Evolutionary conservation across 2,888 invertebrate genomes (phyloP).

Genomic region (Trissonchulus latispiculum): DNA sequence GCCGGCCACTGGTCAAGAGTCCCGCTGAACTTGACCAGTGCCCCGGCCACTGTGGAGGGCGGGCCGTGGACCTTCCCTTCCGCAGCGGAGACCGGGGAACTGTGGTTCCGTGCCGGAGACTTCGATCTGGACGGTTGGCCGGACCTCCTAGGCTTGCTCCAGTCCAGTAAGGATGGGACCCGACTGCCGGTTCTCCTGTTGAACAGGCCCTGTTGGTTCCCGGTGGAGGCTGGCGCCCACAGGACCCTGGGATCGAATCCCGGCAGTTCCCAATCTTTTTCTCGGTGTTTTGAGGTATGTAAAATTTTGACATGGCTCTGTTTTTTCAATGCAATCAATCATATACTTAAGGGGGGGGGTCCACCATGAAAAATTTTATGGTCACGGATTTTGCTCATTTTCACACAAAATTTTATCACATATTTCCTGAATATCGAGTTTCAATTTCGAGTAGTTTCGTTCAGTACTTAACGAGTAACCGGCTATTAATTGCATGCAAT

Average conservation of each 20-base stretch:
- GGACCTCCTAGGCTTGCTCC: slow-evolving; percentile 30
- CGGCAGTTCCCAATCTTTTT: too few species aligned
- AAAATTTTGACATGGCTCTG: neutral
- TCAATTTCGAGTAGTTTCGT: too few species aligned
- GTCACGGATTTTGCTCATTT: too few species aligned
- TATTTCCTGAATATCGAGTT: too few species aligned
- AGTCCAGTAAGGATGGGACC: slow-evolving; percentile 19
- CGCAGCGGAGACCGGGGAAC: neutral
- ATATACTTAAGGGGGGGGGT: too few species aligned
- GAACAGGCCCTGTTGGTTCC: neutral
- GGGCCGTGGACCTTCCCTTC: neutral
- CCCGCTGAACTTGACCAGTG: neutral
- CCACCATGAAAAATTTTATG: too few species aligned
- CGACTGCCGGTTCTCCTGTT: slow-evolving; percentile 9
- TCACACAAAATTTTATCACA: too few species aligned
- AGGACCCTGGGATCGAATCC: too few species aligned
- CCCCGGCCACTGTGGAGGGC: neutral
- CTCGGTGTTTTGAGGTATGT: neutral
- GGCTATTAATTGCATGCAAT: too few species aligned
- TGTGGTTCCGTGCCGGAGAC: slow-evolving; percentile 38
- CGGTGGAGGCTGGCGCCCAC: neutral
- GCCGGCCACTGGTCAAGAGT: neutral
- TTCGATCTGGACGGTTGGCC: slow-evolving; percentile 38
- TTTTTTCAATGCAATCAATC: too few species aligned
- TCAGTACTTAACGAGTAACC: too few species aligned